Evolutionary conservation across 2,113 vertebrate species (phyloP).

Genomic region (Sterna hirundo): DNA sequence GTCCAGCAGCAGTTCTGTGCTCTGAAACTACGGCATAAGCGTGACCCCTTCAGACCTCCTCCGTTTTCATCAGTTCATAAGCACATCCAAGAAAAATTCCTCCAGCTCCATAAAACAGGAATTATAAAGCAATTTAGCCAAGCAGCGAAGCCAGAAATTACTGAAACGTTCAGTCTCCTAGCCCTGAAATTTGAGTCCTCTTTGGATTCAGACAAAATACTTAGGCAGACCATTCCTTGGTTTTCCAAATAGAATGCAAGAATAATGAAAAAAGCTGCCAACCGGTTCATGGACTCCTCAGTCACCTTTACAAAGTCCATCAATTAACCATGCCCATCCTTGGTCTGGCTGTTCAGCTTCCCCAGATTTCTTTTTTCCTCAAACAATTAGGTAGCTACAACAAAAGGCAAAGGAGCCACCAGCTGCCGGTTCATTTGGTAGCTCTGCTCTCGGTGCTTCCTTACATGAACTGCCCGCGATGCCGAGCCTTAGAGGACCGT

Average conservation of each 20-base stretch:
- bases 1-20: background rate
- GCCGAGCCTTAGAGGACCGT: accelerated
- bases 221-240: background rate
- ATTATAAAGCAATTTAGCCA: background rate
- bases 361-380: background rate
- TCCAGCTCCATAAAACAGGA: background rate
- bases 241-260: background rate
- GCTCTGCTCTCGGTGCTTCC: background rate
- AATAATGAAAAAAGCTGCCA: background rate
- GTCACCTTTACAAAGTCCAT: background rate
- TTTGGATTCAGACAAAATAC: background rate
- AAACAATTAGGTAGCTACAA: background rate
- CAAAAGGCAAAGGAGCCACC: background rate
- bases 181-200: background rate
- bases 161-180: background rate
- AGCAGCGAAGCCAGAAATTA: background rate
- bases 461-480: accelerated
- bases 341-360: background rate
- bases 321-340: background rate
- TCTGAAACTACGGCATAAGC: background rate
- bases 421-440: background rate
- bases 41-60: background rate
- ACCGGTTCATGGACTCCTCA: background rate
- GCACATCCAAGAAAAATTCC: background rate
- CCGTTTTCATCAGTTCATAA: background rate